phyloP scores from a whole-genome alignment of 2,797 vertebrate genomes.

The Pogoniulus pusillus region DNA sequence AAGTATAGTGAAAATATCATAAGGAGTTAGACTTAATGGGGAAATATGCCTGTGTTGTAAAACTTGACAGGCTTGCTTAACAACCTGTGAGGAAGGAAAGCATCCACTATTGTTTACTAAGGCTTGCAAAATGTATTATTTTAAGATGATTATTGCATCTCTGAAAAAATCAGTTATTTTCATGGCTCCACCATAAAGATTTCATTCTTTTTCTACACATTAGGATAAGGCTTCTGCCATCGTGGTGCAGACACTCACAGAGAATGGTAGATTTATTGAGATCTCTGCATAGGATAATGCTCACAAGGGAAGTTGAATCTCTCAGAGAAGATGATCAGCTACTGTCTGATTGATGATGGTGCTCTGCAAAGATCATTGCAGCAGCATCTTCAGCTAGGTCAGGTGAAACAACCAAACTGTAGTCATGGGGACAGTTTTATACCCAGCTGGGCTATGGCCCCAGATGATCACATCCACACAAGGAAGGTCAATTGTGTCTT shows the following conservation, averaged over 20 bases:
- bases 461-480: background rate
- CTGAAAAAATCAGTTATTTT: background rate
- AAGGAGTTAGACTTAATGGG: background rate
- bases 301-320: background rate
- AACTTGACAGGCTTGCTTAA: background rate
- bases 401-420: background rate
- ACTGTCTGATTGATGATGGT: background rate
- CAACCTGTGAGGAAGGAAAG: background rate
- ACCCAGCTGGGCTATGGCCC: background rate
- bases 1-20: background rate
- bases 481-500: background rate
- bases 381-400: background rate
- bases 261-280: background rate
- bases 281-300: background rate
- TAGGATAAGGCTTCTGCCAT: background rate
- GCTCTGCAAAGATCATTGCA: too few relatives aligned
- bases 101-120: background rate
- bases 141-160: background rate
- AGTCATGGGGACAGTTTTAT: background rate
- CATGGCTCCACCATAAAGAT: background rate
- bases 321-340: background rate
- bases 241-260: background rate
- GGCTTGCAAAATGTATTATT: background rate
- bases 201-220: background rate
- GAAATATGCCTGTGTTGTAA: background rate